A percentile compares a stretch with the other conserved stretches of the same genome.
Conservation (phyloP, 2,797 vertebrate genomes). For the Picus viridis region DNA sequence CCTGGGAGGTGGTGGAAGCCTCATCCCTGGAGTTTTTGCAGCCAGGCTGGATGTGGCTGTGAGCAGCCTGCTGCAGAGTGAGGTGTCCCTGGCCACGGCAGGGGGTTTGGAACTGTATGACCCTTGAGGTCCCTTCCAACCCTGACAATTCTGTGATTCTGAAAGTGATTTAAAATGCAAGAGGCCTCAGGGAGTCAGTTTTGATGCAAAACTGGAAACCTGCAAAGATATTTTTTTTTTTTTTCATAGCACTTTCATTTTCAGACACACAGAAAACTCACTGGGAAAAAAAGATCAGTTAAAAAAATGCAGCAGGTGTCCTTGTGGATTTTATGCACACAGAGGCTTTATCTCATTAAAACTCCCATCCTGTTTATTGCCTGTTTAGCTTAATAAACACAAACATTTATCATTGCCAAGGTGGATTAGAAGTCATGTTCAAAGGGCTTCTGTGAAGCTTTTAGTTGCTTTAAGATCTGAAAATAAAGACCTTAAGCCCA, state of each 20-base stretch:
- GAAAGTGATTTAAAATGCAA: constrained; percentile 30
- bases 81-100: no score
- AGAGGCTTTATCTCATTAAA: background rate
- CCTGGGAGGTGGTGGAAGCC: no score
- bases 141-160: no score
- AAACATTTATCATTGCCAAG: background rate
- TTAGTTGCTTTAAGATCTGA: background rate
- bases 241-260: background rate
- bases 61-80: no score
- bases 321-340: background rate
- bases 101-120: no score
- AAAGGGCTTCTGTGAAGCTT: constrained; percentile 19
- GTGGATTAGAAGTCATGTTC: background rate
- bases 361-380: background rate
- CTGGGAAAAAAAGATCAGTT: background rate
- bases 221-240: background rate
- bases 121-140: no score
- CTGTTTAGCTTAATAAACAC: background rate
- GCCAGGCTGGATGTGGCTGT: no score
- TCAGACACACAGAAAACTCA: background rate
- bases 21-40: no score
- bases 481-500: background rate
- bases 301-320: background rate
- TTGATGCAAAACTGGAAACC: background rate
- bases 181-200: background rate